These are phyloP conservation scores for Carettochelys insculpta DNA, from an alignment of 2,113 vertebrate species.

Conservation along the genomic window DNA sequence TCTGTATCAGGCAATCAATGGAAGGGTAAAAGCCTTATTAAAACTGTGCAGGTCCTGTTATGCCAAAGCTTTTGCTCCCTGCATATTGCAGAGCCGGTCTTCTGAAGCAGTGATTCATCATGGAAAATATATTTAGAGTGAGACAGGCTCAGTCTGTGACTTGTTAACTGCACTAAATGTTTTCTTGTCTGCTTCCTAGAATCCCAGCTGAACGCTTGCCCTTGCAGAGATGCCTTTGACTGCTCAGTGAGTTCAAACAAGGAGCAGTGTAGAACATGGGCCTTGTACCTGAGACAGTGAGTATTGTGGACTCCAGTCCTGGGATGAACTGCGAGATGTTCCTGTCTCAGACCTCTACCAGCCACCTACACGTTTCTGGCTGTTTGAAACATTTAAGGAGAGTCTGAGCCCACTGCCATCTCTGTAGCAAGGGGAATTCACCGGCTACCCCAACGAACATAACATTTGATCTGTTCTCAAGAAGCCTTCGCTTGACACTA, in stretches of 20 bases:
- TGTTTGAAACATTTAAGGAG: background rate
- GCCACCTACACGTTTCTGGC: background rate
- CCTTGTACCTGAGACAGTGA: background rate
- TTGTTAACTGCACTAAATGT: background rate
- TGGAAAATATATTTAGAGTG: background rate
- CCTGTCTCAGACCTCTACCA: background rate
- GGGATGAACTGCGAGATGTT: background rate
- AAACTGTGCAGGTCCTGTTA: background rate
- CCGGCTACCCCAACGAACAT: background rate
- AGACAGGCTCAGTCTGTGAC: conserved; percentile 47
- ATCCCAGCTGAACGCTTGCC: conserved; percentile 28
- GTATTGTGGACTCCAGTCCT: background rate
- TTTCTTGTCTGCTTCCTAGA: conserved; percentile 23
- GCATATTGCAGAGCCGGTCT: background rate
- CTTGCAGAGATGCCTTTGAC: background rate
- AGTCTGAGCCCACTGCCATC: background rate
- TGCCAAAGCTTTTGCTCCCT: background rate
- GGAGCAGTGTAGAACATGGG: background rate
- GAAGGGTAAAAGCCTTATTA: background rate
- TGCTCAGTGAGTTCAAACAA: background rate
- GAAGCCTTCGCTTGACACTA: background rate
- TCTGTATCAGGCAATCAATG: background rate
- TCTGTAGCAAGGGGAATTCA: background rate
- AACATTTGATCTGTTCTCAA: background rate
- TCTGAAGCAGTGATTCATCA: background rate